Base-by-base conservation (phyloP, 2,113 vertebrate species). In the Eleginops maclovinus region DNA sequence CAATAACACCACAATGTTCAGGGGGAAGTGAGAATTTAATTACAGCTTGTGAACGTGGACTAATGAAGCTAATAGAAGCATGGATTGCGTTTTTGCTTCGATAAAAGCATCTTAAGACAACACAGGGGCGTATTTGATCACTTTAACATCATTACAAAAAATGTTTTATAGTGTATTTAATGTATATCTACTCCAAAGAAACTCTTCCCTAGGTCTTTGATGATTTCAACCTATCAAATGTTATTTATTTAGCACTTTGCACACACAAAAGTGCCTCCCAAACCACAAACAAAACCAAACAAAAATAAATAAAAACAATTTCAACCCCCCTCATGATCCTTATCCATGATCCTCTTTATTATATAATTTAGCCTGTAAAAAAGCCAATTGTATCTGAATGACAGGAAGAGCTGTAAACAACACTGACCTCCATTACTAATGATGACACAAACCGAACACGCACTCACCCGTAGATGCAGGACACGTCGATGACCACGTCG, bases 401-500 rank as follows among this genome's bases (percentile, higher is more conserved):
- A 71, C 40, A 28, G 28, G 2, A 13, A 13, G 17, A 58, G 19
- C 51, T 47, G 10, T 28, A 9, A 53, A 64, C 24, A 46, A 55
- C 26, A 61, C 59, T 60, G 6, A 75, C 28, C 4, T 61, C 26
- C 2, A 7, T 46, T 26, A 46, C 19, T 21, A 36, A n/a, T 53
- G n/a, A 19, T 53, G 46, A 64, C 7, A 53, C 28, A 46, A 15
- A n/a, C 44, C 19, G 14, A 15, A 7, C 31, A 36, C 31, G 7
- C 24, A 54, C 95, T 98, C 93, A 99, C 98, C 98, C 98, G 86
- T 99, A 99, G 94, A 99, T 99, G 94, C 98, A 99, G 82, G 98
- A 99, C 70, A 99, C 97, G 76, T 99, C 98, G 58, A 99, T 99
- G 80, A 99, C 98, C 85, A 99, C 98, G 72, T 99, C 98, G 68